Evolutionary conservation across 1,140 invertebrate genomes (phyloP), one percentile per base, ranked within the genome.

Genomic region (Radopholus similis): DNA sequence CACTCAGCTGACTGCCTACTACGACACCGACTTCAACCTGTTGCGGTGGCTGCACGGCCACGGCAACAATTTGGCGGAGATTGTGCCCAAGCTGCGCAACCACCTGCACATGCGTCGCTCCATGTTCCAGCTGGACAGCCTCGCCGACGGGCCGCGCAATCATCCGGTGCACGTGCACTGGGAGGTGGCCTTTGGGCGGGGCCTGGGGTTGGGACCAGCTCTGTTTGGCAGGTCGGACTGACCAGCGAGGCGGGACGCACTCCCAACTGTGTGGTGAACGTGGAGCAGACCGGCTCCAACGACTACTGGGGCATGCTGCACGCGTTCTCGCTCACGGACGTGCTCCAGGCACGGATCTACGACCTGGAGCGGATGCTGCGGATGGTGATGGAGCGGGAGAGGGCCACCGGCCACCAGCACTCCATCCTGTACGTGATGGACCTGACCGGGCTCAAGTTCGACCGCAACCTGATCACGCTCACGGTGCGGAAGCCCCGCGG

Each of bases 401-500:
- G 54, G 59, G 55, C 72, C 21, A 82, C 80, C 21, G 79, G 79
- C 68, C 9, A 55, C 13, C 77, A 81, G 58, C 69, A 68, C 26
- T 77, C 74, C 18, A 68, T 80, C 23, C 66, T 82, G 49, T 80
- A 81, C 51, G 75, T 81, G n/a, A 81, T 81, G 79, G 79, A 81
- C 55, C 59, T 81, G 54, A 70, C 64, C 49, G 78, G 78, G 15
- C 70, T 81, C 8, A 72, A 71, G 18, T 78, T 66, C 38, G 78
- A 82, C 55, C 71, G 59, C 34, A 60, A 66, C 37, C 59, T 79
- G 5, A 58, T 75, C 4, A 69, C 73, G 13, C 68, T 81, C 28
- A 34, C 30, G 47, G 47, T 28, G 30, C 23, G 23, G 30, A 8
- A 47, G 5, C 18, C 5, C 11, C 47, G n/a, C 23, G 23, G 23